Evolutionary conservation across 2,113 vertebrate genomes (phyloP), one percentile per base, ranked within the genome.

Genomic region (Hippolais icterina): DNA sequence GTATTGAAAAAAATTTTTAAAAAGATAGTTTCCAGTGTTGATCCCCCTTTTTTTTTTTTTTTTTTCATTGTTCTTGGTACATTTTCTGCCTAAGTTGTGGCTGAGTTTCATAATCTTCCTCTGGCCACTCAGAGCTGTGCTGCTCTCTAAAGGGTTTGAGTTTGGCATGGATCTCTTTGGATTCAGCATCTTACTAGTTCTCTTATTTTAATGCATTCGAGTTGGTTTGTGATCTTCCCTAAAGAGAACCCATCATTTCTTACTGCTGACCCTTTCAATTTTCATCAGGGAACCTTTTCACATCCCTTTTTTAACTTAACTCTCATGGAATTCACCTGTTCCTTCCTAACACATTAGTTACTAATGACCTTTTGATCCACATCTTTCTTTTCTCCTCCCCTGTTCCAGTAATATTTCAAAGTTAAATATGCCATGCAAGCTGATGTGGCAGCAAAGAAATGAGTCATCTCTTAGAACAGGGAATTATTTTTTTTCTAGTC

Each of bases 381-480:
- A 9, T 39, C 53, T 33, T 57, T 69, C 37, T 91, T 83, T 87
- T 65, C 31, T 77, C 39, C 54, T 66, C 64, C 35, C 35, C 33
- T n/a, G 11, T 77, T 39, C 56, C 60, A 88, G 46, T 41, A 74
- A 49, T 74, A 75, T 75, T 86, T 75, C 5, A 6, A 78, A 92
- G 85, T 63, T 64, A 88, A 86, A 66, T 47, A 75, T 53, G 35
- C 44, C 71, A 33, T 47, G 64, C 68, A 74, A 93, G 39, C 21
- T 85, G 70, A 90, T 70, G 79, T 74, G 75, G 42, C 66, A 88
- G 56, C 47, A 76, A 66, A 85, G 65, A 91, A 93, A 92, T 94
- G 88, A 96, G 25, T 95, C 76, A 96, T 37, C 85, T 75, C 68
- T 56, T 75, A 52, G 47, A 93, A 44, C 11, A 41, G 20, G 22